Percentiles rank a stretch among this genome's conserved stretches.
These are phyloP conservation scores for Cottoperca gobio DNA, from an alignment of 2,797 vertebrate species.

Conservation along the genomic window DNA sequence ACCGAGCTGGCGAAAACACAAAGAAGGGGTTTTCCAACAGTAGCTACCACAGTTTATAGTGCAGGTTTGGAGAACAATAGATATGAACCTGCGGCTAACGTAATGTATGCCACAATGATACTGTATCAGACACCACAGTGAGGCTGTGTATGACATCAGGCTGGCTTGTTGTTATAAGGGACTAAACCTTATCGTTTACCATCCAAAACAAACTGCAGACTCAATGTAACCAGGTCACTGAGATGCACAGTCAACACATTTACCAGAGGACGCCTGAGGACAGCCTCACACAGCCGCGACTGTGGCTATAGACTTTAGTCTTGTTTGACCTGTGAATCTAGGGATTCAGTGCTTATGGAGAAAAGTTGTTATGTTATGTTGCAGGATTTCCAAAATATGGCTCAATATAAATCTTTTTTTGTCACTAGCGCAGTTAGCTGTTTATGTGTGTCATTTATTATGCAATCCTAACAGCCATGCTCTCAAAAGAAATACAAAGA, in stretches of 20 bases:
- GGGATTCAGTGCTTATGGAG: not conserved
- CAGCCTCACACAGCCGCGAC: not conserved
- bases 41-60: conserved; percentile 34
- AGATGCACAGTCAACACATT: conserved; percentile 18
- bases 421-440: not conserved
- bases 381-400: not conserved
- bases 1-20: conserved; percentile 41
- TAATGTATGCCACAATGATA: conserved; percentile 62
- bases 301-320: not conserved
- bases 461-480: not conserved
- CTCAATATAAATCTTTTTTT: not conserved
- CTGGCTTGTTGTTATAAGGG: conserved; percentile 33
- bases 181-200: conserved; percentile 19
- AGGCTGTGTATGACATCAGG: conserved; percentile 29
- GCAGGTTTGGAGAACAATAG: conserved; percentile 59
- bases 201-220: conserved; percentile 27
- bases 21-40: conserved; percentile 65
- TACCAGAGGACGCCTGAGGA: not conserved
- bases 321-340: conserved; percentile 1
- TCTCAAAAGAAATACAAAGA: not conserved
- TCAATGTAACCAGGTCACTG: conserved; percentile 1
- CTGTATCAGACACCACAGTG: conserved; percentile 51
- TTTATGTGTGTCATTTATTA: not conserved
- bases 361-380: not conserved
- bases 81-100: conserved; percentile 41